phyloP scores from a whole-genome alignment of 2,797 vertebrate species.

The Lepus oiostolus region DNA sequence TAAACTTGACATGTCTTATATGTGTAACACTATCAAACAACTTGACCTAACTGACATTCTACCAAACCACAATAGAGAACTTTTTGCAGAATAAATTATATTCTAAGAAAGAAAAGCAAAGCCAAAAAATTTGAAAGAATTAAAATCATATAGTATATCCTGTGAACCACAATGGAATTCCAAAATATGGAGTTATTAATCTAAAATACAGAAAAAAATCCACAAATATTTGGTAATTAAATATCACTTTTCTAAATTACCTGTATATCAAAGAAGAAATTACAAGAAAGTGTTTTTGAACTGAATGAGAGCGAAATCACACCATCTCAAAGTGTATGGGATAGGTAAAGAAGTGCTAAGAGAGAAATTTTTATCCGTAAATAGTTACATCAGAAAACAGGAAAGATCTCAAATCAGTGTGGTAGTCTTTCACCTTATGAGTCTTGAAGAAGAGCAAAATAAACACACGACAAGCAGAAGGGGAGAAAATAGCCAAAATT shows the following conservation, averaged over 20 bases:
- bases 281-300: neutral
- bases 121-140: conserved; percentile 7
- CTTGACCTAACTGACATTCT: neutral
- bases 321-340: conserved; percentile 4
- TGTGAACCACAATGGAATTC: conserved; percentile 36
- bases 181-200: conserved; percentile 23
- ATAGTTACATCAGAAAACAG: conserved; percentile 3
- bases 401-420: conserved; percentile 26
- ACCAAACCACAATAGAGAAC: conserved; percentile 15
- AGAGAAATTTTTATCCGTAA: conserved; percentile 10
- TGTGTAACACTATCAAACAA: neutral
- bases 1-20: conserved; percentile 21
- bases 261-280: conserved; percentile 30
- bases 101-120: conserved; percentile 20
- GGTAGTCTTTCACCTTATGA: neutral
- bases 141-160: neutral
- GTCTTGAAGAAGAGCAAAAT: neutral
- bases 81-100: neutral
- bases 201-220: neutral
- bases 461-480: neutral
- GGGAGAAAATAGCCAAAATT: conserved; percentile 28
- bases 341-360: conserved; percentile 6
- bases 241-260: conserved; percentile 35
- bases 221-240: conserved; percentile 35
- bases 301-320: neutral